Evolutionary conservation across 2,888 invertebrate genomes (phyloP).

Genomic region (Fragum fragum): DNA sequence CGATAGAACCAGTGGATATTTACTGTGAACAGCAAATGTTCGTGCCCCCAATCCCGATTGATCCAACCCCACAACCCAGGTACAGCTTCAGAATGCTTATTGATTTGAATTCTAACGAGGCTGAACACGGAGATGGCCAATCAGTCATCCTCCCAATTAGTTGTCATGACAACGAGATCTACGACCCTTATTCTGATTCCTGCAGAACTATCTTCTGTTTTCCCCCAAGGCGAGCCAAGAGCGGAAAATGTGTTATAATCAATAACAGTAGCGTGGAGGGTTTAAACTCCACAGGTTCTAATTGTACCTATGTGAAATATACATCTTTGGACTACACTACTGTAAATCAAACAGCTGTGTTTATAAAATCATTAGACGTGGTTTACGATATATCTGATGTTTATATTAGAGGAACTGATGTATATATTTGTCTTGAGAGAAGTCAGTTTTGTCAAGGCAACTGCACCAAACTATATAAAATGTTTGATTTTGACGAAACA

Average conservation of each 20-base stretch:
- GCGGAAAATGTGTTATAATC: conserved; percentile 40
- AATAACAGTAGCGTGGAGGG: not conserved
- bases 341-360: conserved; percentile 38
- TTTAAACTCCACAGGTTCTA: not conserved
- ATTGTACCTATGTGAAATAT: conserved; percentile 36
- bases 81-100: conserved; percentile 48
- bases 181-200: conserved; percentile 57
- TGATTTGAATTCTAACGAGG: conserved; percentile 36
- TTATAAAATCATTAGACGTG: conserved; percentile 36
- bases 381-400: conserved; percentile 48
- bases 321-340: conserved; percentile 27
- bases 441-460: conserved; percentile 31
- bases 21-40: conserved; percentile 22
- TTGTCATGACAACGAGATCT: conserved; percentile 62
- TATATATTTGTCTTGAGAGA: conserved; percentile 63
- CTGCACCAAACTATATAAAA: conserved; percentile 7
- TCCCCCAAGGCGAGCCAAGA: conserved; percentile 12
- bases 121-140: not conserved
- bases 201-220: conserved; percentile 62
- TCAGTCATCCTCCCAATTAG: not conserved
- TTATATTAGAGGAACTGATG: conserved; percentile 32
- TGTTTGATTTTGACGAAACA: conserved; percentile 47
- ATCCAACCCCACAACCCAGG: not conserved
- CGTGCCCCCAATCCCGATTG: not conserved
- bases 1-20: not conserved